A percentile compares a stretch with the other conserved stretches of the same genome.
These are phyloP conservation scores for Nasua narica DNA, from an alignment of 2,797 vertebrate genomes.

Conservation along the genomic window DNA sequence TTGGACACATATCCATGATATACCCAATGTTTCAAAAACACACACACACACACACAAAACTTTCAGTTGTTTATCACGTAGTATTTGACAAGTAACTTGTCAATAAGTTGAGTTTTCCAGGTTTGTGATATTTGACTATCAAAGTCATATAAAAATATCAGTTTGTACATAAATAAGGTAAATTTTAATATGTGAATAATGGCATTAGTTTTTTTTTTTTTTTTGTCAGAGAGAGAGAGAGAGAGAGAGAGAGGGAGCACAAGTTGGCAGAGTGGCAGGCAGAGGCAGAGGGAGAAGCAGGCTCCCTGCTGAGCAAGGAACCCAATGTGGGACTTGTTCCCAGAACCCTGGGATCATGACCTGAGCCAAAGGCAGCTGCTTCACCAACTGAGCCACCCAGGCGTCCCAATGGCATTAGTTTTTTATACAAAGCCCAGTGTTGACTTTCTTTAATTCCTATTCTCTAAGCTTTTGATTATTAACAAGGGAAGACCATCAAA, in stretches of 20 bases:
- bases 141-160: slow-evolving; percentile 4
- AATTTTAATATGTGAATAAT: slow-evolving; percentile 25
- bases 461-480: slow-evolving; percentile 43
- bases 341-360: too few species aligned
- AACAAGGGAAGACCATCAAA: neutral
- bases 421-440: neutral
- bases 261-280: too few species aligned
- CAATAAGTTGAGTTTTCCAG: neutral
- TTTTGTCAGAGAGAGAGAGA: too few species aligned
- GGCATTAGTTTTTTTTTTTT: neutral
- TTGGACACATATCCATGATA: neutral
- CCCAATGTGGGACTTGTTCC: too few species aligned
- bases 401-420: neutral
- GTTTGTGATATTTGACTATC: neutral
- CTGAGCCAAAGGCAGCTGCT: too few species aligned
- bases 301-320: too few species aligned
- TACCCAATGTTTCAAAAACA: slow-evolving; percentile 1
- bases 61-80: neutral
- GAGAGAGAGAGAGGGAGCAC: too few species aligned
- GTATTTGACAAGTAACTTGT: neutral
- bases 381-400: too few species aligned
- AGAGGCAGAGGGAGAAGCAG: too few species aligned
- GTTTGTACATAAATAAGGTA: neutral
- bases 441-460: neutral
- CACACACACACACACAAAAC: neutral